These are phyloP conservation scores for Pungitius pungitius DNA, from an alignment of 2,113 vertebrate species.

Conservation along the genomic window DNA sequence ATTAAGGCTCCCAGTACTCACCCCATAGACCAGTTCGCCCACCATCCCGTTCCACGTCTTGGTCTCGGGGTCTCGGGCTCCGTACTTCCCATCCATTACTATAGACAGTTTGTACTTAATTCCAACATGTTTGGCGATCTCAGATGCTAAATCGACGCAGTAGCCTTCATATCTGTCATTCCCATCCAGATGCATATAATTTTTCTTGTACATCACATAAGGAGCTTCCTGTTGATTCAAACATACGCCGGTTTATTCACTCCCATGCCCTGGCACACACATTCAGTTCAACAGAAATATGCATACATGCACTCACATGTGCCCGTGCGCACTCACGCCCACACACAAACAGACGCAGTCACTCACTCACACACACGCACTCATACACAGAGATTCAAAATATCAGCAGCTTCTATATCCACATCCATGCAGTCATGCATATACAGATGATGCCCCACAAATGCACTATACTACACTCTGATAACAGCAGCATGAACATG, in stretches of 20 bases:
- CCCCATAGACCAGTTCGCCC: constrained; percentile 99
- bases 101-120: constrained; percentile 99
- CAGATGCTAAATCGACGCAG: constrained; percentile 99
- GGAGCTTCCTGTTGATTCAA: constrained; percentile 96
- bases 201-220: constrained; percentile 99
- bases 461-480: constrained; percentile 64
- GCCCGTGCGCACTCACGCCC: constrained; percentile 30
- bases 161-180: constrained; percentile 99
- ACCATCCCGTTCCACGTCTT: constrained; percentile 99
- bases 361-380: constrained; percentile 17
- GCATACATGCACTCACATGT: constrained; percentile 55
- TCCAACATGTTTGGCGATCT: constrained; percentile 99
- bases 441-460: constrained; percentile 66
- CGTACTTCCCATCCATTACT: constrained; percentile 98
- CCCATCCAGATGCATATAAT: constrained; percentile 97
- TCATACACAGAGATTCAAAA: constrained; percentile 31
- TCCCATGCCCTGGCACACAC: constrained; percentile 59
- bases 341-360: constrained; percentile 20
- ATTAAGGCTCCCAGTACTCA: constrained; percentile 86
- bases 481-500: constrained; percentile 61
- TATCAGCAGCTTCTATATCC: constrained; percentile 49
- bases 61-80: constrained; percentile 97
- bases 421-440: constrained; percentile 72
- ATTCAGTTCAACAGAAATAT: constrained; percentile 59
- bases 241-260: constrained; percentile 84